A percentile compares a stretch with the other conserved stretches of the same genome.
Conservation (phyloP, 2,888 invertebrate species). For the Polia nebulosa region DNA sequence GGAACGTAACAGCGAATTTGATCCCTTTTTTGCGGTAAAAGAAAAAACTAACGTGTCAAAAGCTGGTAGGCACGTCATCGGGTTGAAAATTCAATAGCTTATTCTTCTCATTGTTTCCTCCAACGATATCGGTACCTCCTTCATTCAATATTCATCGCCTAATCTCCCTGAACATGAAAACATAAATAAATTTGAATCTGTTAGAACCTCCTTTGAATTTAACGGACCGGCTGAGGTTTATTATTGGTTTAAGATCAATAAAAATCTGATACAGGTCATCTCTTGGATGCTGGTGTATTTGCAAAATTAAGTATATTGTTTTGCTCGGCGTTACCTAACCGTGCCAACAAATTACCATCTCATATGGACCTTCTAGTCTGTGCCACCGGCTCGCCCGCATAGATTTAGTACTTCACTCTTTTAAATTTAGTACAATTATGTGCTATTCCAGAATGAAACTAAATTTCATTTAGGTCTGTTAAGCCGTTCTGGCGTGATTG, state of each 20-base stretch:
- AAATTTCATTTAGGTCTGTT: no score
- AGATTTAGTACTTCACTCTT: no score
- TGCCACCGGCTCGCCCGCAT: no score
- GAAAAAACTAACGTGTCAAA: conserved; percentile 8
- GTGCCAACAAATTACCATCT: not conserved
- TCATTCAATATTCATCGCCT: conserved; percentile 70
- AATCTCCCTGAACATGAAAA: conserved; percentile 69
- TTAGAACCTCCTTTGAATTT: conserved; percentile 53
- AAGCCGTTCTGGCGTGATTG: no score
- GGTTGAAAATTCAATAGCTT: conserved; percentile 30
- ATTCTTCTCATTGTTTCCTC: conserved; percentile 54
- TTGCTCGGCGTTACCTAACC: conserved; percentile 9
- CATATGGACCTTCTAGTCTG: no score
- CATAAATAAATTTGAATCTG: conserved; percentile 71
- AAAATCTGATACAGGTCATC: conserved; percentile 42
- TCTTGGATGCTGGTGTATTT: conserved; percentile 27
- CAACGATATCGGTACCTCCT: conserved; percentile 56
- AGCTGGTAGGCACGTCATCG: conserved; percentile 5
- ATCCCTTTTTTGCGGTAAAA: conserved; percentile 28
- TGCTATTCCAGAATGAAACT: no score
- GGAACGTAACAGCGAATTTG: conserved; percentile 16
- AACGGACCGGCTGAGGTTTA: conserved; percentile 49
- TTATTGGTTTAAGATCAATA: conserved; percentile 47
- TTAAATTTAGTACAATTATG: no score
- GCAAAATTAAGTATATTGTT: no score